Evolutionary conservation across 1,140 invertebrate genomes (phyloP), one percentile per base, ranked within the genome.

Genomic region (Rhagoletis pomonella): DNA sequence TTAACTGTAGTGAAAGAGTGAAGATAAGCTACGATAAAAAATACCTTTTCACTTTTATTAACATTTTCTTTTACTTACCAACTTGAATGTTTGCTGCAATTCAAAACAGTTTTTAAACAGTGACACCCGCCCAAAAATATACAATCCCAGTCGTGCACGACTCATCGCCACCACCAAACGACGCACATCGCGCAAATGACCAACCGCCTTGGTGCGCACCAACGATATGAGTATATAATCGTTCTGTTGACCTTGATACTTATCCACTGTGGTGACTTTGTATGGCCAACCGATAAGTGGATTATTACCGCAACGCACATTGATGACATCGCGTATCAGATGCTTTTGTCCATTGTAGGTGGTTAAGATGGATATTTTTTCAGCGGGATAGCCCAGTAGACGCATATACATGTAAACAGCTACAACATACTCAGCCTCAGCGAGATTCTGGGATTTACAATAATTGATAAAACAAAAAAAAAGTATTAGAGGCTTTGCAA

Each of bases 341-440:
- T 99, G 98, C 93, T 99, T 99, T 93, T 99, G 99, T 9, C 99
- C 99, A 94, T 99, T 99, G 93, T 99, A 99, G 0, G 99, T 99
- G 0, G 99, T 99, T n/a, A 99, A 93, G 90, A 99, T 99, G 17
- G 99, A 99, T 88, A 99, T 99, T 93, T 98, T 98, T 86, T 98
- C 96, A 0, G 98, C 98, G 0, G 99, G 98, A 95, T 99, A 99
- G 0, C 99, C 99, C 47, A 99, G 93, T 4, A 99, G 94, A 87
- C 99, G 94, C 99, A 99, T 99, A 91, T 98, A 99, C 98, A 99
- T 99, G 92, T 98, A 99, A 0, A 98, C 95, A 0, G 98, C 98
- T 0, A 99, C 98, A 88, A 98, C 97, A 93, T 99, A 99, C 92
- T 99, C 99, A 0, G 99, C 99, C 94, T 99, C 99, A 1, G 98